Base-by-base conservation (phyloP, 2,113 vertebrate genomes). In the Vicugna pacos region DNA sequence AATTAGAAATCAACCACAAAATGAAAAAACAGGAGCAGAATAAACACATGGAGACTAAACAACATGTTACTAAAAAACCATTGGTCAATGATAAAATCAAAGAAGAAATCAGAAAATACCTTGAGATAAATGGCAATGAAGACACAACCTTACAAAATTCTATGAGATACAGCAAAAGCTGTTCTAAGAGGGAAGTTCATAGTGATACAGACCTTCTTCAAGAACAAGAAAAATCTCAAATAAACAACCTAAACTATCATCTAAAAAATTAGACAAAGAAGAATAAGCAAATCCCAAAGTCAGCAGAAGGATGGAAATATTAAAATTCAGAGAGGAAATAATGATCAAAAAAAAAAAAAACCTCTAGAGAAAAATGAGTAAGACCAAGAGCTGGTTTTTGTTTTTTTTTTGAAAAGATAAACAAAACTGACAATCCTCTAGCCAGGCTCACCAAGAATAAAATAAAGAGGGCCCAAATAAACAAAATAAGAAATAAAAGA, bases 1-100 rank as follows among this genome's bases (percentile, higher is more conserved):
- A 83, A 42, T 6, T 32, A 70, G 13, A 35, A 82, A 62, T 48
- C 58, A 83, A 64, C 42, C 42, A 48, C 19, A 48, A 64, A 72
- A 72, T 42, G 38, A 6, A 42, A 72, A 72, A 42, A 42, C 1
- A 11, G 3, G 11, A 1, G 11, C 2, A 7, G 4, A 0, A 6
- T 42, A 26, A 42, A 26, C 4, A 26, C 69, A 72, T 72, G 69
- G 69, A 42, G 22, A 72, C 69, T 42, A 72, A 38, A 26, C 12
- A 72, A 2, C 0, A 42, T 42, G 69, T 12, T 72, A 42, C 38
- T 42, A 42, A 42, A 42, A 72, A 42, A 72, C 3, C 38, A 26
- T 20, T 72, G 38, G 38, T 42, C 38, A 42, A 26, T 42, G 69
- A 35, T 69, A n/a, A 69, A 69, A 69, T 35, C 65, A 35, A 69